phyloP scores from a whole-genome alignment of 2,797 vertebrate species.

The Liparis tanakae region DNA sequence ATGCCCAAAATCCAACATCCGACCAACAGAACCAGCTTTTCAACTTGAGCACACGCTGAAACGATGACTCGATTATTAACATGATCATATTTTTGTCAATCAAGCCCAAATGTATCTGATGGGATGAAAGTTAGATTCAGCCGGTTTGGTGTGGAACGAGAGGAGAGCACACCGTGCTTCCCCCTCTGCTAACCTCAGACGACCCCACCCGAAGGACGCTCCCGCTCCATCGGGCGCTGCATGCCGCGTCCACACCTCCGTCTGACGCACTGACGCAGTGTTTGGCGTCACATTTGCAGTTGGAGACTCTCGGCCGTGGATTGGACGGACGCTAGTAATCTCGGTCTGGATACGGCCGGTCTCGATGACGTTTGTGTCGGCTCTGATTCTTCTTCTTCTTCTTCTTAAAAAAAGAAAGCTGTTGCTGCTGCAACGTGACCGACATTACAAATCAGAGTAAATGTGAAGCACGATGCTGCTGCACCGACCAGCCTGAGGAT shows the following conservation, averaged over 20 bases:
- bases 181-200: not conserved
- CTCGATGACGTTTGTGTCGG: not conserved
- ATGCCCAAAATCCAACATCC: not conserved
- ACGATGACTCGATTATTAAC: not conserved
- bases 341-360: not conserved
- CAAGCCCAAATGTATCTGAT: not conserved
- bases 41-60: not conserved
- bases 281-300: not conserved
- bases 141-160: not conserved
- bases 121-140: not conserved
- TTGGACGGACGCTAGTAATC: not conserved
- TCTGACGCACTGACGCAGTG: not conserved
- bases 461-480: not conserved
- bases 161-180: not conserved
- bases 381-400: not conserved
- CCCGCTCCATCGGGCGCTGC: not conserved
- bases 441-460: too few species aligned
- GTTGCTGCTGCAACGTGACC: not conserved
- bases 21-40: not conserved
- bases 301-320: not conserved
- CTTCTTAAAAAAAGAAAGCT: not conserved
- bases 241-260: not conserved
- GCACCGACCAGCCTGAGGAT: constrained; percentile 7
- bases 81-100: not conserved
- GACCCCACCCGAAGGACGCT: not conserved